phyloP scores from a whole-genome alignment of 2,797 vertebrate genomes.

The Acipenser oxyrinchus region DNA sequence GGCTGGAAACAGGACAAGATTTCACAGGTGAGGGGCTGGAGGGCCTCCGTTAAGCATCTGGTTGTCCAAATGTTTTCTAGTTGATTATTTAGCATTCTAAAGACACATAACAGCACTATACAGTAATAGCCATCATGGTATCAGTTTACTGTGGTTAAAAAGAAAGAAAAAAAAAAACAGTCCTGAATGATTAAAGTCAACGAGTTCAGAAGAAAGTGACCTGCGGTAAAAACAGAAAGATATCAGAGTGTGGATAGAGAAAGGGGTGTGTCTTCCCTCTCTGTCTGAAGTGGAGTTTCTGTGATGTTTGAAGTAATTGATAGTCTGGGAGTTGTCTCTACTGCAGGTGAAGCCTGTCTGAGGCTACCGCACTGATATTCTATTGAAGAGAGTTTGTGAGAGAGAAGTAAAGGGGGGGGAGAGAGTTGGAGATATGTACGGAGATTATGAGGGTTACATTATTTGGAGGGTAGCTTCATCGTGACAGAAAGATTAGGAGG shows the following conservation, averaged over 20 bases:
- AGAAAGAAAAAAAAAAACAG: neutral
- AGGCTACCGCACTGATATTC: constrained; percentile 41
- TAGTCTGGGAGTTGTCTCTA: constrained; percentile 57
- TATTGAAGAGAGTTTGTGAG: constrained; percentile 22
- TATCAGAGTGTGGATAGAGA: constrained; percentile 4
- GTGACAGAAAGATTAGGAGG: no score
- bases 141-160: neutral
- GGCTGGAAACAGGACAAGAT: neutral
- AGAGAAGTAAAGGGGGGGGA: no score
- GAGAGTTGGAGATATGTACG: no score
- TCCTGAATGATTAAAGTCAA: neutral
- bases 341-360: constrained; percentile 57
- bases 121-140: neutral
- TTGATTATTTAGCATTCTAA: neutral
- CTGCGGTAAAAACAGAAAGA: constrained; percentile 6
- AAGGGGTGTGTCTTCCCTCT: constrained; percentile 38
- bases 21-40: neutral
- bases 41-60: neutral
- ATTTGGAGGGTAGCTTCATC: no score
- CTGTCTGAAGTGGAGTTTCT: constrained; percentile 44
- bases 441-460: no score
- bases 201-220: constrained; percentile 3
- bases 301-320: constrained; percentile 55
- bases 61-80: neutral
- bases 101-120: neutral